Conservation (phyloP, 2,797 vertebrate species). For the Apogon hyalosoma region DNA sequence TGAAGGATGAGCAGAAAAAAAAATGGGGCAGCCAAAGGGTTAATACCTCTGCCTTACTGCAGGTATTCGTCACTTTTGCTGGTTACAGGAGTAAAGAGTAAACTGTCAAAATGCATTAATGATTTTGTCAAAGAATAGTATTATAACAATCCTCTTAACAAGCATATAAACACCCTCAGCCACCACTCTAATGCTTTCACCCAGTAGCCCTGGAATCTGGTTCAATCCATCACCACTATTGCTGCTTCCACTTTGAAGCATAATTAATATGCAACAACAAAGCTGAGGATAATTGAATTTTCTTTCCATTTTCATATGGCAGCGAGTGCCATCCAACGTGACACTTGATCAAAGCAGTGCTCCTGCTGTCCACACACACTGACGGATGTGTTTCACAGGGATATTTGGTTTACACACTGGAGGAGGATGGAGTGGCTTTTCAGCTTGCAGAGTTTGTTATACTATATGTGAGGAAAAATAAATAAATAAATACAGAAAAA, state of each 20-base stretch:
- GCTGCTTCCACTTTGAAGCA: slow-evolving; percentile 53
- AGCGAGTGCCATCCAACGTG: slow-evolving; percentile 49
- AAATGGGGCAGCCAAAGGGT: too few species aligned
- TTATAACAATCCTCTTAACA: slow-evolving; percentile 25
- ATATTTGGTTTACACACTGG: slow-evolving; percentile 17
- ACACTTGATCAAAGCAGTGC: slow-evolving; percentile 66
- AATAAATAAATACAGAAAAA: background rate
- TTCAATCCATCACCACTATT: slow-evolving; percentile 52
- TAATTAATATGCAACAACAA: slow-evolving; percentile 75
- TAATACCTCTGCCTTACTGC: too few species aligned
- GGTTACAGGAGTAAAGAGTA: background rate
- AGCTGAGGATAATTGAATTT: slow-evolving; percentile 72
- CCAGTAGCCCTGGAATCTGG: slow-evolving; percentile 34
- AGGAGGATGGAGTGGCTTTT: slow-evolving; percentile 4
- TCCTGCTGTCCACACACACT: slow-evolving; percentile 47
- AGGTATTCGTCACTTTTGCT: too few species aligned
- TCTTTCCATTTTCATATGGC: slow-evolving; percentile 67
- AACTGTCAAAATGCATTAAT: background rate
- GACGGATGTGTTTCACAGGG: slow-evolving; percentile 66
- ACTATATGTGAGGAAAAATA: slow-evolving; percentile 1
- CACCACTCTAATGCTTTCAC: slow-evolving; percentile 25
- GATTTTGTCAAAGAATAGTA: slow-evolving; percentile 34
- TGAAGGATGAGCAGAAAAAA: too few species aligned
- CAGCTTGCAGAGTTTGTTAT: slow-evolving; percentile 29
- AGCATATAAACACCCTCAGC: slow-evolving; percentile 25